phyloP scores from a whole-genome alignment of 2,888 invertebrate genomes.

The Drosophila antonietae region DNA sequence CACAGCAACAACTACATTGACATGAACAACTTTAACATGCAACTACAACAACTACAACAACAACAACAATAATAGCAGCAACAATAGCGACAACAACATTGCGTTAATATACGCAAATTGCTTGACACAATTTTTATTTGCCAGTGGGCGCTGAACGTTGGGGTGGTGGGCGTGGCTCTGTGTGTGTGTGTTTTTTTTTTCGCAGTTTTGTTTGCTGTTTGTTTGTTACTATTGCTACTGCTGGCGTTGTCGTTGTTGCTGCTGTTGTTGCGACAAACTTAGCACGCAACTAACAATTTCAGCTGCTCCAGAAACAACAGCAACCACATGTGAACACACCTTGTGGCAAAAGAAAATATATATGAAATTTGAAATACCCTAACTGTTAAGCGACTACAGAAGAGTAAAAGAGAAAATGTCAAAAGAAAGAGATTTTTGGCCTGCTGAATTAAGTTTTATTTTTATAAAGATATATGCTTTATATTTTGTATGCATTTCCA shows the following conservation, averaged over 20 bases:
- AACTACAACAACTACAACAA: conserved; percentile 7
- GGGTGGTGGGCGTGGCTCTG: conserved; percentile 16
- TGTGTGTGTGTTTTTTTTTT: conserved; percentile 6
- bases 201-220: neutral
- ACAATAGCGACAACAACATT: conserved; percentile 29
- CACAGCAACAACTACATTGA: conserved; percentile 27
- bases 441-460: neutral
- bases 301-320: conserved; percentile 74
- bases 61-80: conserved; percentile 4
- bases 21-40: conserved; percentile 13
- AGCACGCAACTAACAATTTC: conserved; percentile 80
- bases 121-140: conserved; percentile 73
- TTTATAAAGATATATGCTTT: neutral
- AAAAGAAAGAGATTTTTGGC: neutral
- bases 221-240: conserved; percentile 20
- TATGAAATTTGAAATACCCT: conserved; percentile 20
- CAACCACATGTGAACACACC: conserved; percentile 42
- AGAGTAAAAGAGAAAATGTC: neutral
- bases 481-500: neutral
- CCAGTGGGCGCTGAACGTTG: conserved; percentile 16
- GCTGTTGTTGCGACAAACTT: conserved; percentile 55
- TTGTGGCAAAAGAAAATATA: conserved; percentile 28
- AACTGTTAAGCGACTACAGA: neutral
- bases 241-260: conserved; percentile 19
- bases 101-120: conserved; percentile 80